phyloP scores from a whole-genome alignment of 2,888 invertebrate genomes.

The Periphyllus acericola region DNA sequence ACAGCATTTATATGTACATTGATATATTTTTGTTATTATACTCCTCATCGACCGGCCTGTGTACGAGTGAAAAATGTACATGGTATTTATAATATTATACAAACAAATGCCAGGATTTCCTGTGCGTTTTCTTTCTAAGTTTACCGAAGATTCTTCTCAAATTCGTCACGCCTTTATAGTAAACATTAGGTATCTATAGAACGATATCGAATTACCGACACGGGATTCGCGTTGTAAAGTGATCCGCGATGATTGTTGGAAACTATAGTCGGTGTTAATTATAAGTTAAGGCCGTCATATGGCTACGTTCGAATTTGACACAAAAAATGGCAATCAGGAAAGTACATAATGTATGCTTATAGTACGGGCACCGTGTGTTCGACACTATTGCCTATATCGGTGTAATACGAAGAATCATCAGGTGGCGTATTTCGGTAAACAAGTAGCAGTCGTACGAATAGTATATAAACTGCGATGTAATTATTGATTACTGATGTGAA shows the following conservation, averaged over 20 bases:
- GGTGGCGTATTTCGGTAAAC: background rate
- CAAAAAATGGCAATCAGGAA: background rate
- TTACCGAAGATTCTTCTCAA: constrained; percentile 20
- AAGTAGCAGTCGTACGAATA: background rate
- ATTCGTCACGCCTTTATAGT: constrained; percentile 7
- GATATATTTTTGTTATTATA: background rate
- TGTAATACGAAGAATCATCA: constrained; percentile 23
- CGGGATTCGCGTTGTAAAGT: constrained; percentile 6
- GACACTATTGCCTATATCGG: background rate
- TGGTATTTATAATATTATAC: background rate
- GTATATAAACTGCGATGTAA: background rate
- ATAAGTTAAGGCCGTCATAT: background rate
- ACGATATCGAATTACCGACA: constrained; percentile 33
- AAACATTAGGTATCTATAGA: background rate
- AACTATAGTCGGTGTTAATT: constrained; percentile 5
- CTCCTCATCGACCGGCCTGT: background rate
- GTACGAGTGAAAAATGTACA: background rate
- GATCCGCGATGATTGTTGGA: constrained; percentile 3
- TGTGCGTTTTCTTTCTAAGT: constrained; percentile 5
- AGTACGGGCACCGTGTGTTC: background rate
- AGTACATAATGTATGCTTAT: background rate
- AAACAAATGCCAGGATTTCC: background rate
- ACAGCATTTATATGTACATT: background rate
- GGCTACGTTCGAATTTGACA: background rate
- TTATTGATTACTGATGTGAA: background rate